Base-by-base conservation (phyloP, 1,140 invertebrate genomes). In the Megathymus violae region DNA sequence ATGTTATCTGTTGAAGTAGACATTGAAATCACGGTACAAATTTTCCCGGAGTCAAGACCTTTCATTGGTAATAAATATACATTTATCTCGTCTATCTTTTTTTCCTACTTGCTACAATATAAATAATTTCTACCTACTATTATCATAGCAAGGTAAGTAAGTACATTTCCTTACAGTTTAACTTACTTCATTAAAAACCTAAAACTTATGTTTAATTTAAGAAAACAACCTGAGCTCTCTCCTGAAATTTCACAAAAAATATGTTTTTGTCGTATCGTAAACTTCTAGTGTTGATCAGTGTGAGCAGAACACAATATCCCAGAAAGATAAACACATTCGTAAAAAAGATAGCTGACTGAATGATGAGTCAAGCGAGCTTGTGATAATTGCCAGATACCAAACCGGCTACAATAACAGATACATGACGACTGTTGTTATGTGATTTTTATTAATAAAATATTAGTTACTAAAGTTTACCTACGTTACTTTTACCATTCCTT, bases 1-100 rank as follows among this genome's bases (percentile, higher is more conserved):
- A 76, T 81, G 76, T 76, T 78, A 27, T 72, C 71, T 48, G 56
- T 82, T 62, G 74, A 72, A 59, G 64, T 80, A 67, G 83, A 86
- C 68, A 81, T 85, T 48, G 80, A 86, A 74, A 76, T 86, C 1
- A 60, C 72, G 15, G 70, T 80, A 48, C 62, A 84, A 52, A 75
- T 80, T 17, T 82, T 77, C 64, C 60, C 66, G 38, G 74, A 75
- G 43, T 69, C 71, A 50, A 62, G 60, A 44, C 43, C 72, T 64
- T 59, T 56, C 66, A 46, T 73, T 46, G 76, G 79, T 82, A 82
- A 82, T 59, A 67, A 82, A 82, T 59, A 67, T 16, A 63, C 41
- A 58, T 27, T 62, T 27, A 47, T 19, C 43, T 62, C 25, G 10
- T 31, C 7, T 4, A 9, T 14, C 25, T 15, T 17, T 19, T 34